phyloP scores from a whole-genome alignment of 2,888 invertebrate genomes.

The Cyclophora punctaria region DNA sequence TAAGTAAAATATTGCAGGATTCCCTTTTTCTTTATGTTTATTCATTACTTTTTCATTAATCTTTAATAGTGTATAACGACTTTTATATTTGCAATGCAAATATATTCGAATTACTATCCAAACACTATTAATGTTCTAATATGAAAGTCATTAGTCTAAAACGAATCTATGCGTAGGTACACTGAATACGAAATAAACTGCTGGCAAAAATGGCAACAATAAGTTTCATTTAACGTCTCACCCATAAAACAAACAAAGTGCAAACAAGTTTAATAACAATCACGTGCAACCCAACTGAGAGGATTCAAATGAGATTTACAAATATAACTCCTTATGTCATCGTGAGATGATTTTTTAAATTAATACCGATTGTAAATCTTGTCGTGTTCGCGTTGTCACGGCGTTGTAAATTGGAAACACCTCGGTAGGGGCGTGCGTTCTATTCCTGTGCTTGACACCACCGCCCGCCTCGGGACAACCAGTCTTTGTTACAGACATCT shows the following conservation, averaged over 20 bases:
- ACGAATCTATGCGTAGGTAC: no score
- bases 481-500: slow-evolving; percentile 57
- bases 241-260: no score
- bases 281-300: slow-evolving; percentile 6
- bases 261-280: slow-evolving; percentile 5
- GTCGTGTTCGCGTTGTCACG: slow-evolving; percentile 38
- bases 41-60: no score
- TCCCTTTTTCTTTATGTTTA: no score
- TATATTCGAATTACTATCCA: no score
- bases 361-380: slow-evolving; percentile 64
- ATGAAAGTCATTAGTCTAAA: no score
- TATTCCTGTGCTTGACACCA: slow-evolving; percentile 67
- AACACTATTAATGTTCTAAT: no score
- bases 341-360: slow-evolving; percentile 54
- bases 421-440: slow-evolving; percentile 49
- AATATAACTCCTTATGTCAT: slow-evolving; percentile 56
- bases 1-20: no score
- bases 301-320: slow-evolving; percentile 38
- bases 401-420: slow-evolving; percentile 63
- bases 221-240: slow-evolving; percentile 6
- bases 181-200: no score
- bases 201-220: slow-evolving; percentile 18
- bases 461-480: slow-evolving; percentile 19
- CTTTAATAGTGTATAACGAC: no score
- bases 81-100: no score